Percentiles rank a stretch among this genome's conserved stretches.
phyloP scores from a whole-genome alignment of 2,797 vertebrate species.

The Gymnothorax javanicus region DNA sequence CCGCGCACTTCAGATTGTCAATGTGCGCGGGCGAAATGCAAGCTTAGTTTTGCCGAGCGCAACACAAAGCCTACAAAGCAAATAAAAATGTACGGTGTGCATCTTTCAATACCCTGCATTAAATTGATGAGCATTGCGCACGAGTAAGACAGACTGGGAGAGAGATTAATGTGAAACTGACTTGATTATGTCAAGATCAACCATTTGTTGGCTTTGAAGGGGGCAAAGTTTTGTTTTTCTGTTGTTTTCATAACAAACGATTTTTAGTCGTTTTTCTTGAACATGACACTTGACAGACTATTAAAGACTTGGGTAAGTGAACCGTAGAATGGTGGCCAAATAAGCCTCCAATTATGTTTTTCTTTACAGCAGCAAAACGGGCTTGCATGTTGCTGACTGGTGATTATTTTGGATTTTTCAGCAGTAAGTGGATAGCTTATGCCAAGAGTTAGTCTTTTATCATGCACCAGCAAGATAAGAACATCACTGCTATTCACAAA shows the following conservation, averaged over 20 bases:
- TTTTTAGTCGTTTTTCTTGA: constrained; percentile 38
- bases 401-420: constrained; percentile 46
- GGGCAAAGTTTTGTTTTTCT: constrained; percentile 56
- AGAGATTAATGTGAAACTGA: constrained; percentile 61
- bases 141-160: constrained; percentile 63
- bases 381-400: constrained; percentile 21
- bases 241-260: constrained; percentile 47
- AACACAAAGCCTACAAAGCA: constrained; percentile 74
- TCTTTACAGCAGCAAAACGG: constrained; percentile 41
- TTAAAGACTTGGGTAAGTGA: constrained; percentile 51
- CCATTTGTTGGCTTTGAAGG: constrained; percentile 38
- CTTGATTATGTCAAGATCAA: constrained; percentile 63
- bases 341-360: constrained; percentile 49
- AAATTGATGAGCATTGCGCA: constrained; percentile 71
- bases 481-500: constrained; percentile 38
- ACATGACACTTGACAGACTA: constrained; percentile 48
- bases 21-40: constrained; percentile 61
- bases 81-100: constrained; percentile 48
- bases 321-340: constrained; percentile 48
- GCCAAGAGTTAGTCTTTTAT: constrained; percentile 44
- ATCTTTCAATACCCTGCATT: constrained; percentile 71
- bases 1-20: constrained; percentile 63
- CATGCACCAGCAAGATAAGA: constrained; percentile 39
- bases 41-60: constrained; percentile 71
- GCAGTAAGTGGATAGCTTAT: constrained; percentile 46